A percentile compares a stretch with the other conserved stretches of the same genome.
Evolutionary conservation across 2,797 vertebrate genomes (phyloP).

Genomic region (Sebastolobus altivelis): DNA sequence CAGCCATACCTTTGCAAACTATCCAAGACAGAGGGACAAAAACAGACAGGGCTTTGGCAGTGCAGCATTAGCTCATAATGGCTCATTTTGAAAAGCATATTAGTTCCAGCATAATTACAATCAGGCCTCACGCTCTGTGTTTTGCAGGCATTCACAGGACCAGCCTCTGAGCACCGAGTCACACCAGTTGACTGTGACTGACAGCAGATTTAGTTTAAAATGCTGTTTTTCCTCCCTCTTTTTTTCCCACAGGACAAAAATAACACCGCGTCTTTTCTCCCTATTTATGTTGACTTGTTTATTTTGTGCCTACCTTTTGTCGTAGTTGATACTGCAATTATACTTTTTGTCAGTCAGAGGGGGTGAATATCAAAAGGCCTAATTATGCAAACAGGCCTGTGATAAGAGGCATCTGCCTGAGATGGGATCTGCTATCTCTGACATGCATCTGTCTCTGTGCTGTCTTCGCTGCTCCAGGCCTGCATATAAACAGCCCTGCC

Average conservation of each 20-base stretch:
- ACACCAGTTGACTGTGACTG: slow-evolving; percentile 89
- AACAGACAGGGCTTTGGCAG: slow-evolving; percentile 87
- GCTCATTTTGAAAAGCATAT: slow-evolving; percentile 90
- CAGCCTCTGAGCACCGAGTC: slow-evolving; percentile 84
- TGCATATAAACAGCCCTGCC: slow-evolving; percentile 85
- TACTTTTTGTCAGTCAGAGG: slow-evolving; percentile 87
- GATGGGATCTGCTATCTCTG: slow-evolving; percentile 89
- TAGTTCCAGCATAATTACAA: slow-evolving; percentile 92
- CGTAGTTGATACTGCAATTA: slow-evolving; percentile 85
- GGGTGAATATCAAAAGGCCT: slow-evolving; percentile 83
- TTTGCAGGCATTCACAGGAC: slow-evolving; percentile 86
- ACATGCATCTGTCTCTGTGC: slow-evolving; percentile 88
- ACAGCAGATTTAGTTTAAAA: slow-evolving; percentile 85
- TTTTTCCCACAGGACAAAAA: slow-evolving; percentile 86
- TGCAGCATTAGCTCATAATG: slow-evolving; percentile 90
- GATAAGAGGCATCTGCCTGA: slow-evolving; percentile 83
- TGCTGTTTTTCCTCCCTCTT: slow-evolving; percentile 72
- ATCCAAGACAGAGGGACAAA: slow-evolving; percentile 85
- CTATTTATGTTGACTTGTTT: slow-evolving; percentile 87
- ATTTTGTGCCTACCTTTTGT: slow-evolving; percentile 88
- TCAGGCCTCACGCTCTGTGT: slow-evolving; percentile 85
- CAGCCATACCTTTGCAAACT: slow-evolving; percentile 86
- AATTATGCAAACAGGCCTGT: slow-evolving; percentile 85
- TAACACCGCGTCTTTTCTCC: slow-evolving; percentile 83
- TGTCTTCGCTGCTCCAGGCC: slow-evolving; percentile 85